Evolutionary conservation across 35 echinoderm and acorn worm species (phyloP), one percentile per base, ranked within the genome.

Genomic region (Apostichopus japonicus): DNA sequence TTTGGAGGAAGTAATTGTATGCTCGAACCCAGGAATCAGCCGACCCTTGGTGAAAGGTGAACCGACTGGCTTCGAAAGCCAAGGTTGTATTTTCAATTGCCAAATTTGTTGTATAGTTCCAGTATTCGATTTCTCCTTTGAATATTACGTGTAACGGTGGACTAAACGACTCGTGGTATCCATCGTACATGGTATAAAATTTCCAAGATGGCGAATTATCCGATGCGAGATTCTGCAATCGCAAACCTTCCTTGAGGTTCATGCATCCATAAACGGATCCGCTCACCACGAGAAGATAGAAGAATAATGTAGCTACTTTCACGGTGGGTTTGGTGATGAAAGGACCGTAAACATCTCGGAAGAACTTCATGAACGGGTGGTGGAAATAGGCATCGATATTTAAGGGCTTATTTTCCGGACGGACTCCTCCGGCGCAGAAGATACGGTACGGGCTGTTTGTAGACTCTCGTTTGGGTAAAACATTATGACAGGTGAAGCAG

Each of bases 11-110:
- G 6, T 81, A 22, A 54, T 59, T 19, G 70, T 94, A 98, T 25
- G 92, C 92, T 11, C 94, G 51, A 2, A 98, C 56, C 96, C 96
- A 98, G 0, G 90, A 95, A 16, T 79, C 77, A 27, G 92, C 90
- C 13, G 93, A 77, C 13, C 77, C 67, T 0, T 27, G 5, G 33
- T 76, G 22, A 54, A 91, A 88, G 1, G 90, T 88, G 51, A 87
- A 91, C 4, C 80, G 57, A 56, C 56, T 95, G 1, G 23, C 84
- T 83, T 98, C 96, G 56, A 98, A 90, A 76, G 72, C 51, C 88
- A 2, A 22, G 6, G 92, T 82, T 5, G 75, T 88, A 14, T 93
- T 61, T 65, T 95, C 84, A 55, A 98, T 88, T 72, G 54, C 19
- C 9, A 80, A 25, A 93, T 79, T 76, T 21, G 81, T 61, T 0